A percentile compares a stretch with the other conserved stretches of the same genome.
phyloP scores from a whole-genome alignment of 2,888 invertebrate genomes.

The Cetonia aurata region DNA sequence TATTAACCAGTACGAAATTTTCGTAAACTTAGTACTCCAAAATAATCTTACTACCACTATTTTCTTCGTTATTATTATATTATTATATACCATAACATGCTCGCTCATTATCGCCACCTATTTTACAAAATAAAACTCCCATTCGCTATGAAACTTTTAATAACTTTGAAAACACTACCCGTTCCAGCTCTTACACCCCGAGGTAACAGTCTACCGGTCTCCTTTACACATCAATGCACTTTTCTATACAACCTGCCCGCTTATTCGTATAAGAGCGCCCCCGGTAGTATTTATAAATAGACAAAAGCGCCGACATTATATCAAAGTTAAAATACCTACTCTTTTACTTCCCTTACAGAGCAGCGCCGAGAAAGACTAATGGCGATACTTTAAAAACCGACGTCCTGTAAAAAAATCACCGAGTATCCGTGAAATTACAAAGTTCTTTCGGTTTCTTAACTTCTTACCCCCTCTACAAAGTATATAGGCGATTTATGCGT shows the following conservation, averaged over 20 bases:
- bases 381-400: slow-evolving; percentile 57
- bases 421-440: slow-evolving; percentile 60
- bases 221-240: slow-evolving; percentile 50
- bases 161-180: slow-evolving; percentile 53
- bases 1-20: too few relatives aligned
- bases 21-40: too few relatives aligned
- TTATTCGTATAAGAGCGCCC: neutral
- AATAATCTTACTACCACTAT: too few relatives aligned
- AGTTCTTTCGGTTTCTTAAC: slow-evolving; percentile 52
- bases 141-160: slow-evolving; percentile 60
- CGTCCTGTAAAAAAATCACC: slow-evolving; percentile 56
- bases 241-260: slow-evolving; percentile 43
- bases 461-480: neutral
- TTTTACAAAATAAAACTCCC: neutral
- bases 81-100: too few relatives aligned
- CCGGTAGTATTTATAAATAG: slow-evolving; percentile 4
- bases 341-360: slow-evolving; percentile 25
- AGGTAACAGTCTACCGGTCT: slow-evolving; percentile 49
- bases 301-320: slow-evolving; percentile 42
- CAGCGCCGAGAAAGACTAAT: slow-evolving; percentile 54
- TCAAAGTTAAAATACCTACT: slow-evolving; percentile 47
- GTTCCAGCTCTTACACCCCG: slow-evolving; percentile 41
- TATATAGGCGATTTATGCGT: neutral
- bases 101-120: neutral
- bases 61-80: too few relatives aligned